Percentiles rank a stretch among this genome's conserved stretches.
Conservation (phyloP, 2,113 vertebrate genomes). For the Cnemophilus loriae region DNA sequence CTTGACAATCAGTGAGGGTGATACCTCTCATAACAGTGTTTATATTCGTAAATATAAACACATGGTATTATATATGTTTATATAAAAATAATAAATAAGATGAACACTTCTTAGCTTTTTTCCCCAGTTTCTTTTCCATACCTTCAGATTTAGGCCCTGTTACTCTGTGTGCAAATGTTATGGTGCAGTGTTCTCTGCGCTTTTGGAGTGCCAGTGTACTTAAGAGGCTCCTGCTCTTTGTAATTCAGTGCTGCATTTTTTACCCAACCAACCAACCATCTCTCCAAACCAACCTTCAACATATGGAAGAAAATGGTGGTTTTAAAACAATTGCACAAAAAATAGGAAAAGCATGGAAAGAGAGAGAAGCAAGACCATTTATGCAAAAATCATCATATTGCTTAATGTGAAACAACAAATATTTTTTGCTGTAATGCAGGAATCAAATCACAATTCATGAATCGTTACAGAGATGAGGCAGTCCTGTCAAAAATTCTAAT, state of each 20-base stretch:
- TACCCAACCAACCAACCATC: neutral
- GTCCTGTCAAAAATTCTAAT: neutral
- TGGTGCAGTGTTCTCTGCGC: fast-evolving
- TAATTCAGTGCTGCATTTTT: neutral
- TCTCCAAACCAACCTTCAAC: neutral
- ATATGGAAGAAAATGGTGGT: neutral
- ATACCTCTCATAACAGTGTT: fast-evolving
- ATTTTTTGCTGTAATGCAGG: neutral
- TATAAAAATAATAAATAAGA: neutral
- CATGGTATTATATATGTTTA: neutral
- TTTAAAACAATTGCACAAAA: neutral
- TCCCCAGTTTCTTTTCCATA: neutral
- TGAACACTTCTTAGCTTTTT: neutral
- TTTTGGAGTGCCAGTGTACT: neutral
- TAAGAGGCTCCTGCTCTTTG: neutral
- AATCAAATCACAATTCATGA: neutral
- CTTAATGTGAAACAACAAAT: neutral
- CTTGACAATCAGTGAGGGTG: neutral
- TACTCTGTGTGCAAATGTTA: neutral
- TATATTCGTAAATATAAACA: neutral
- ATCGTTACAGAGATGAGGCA: neutral
- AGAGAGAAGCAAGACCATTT: neutral
- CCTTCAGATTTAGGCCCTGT: neutral
- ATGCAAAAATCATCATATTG: neutral
- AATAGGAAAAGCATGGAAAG: neutral